phyloP scores from a whole-genome alignment of 1,140 invertebrate genomes.

The Zophobas morio region DNA sequence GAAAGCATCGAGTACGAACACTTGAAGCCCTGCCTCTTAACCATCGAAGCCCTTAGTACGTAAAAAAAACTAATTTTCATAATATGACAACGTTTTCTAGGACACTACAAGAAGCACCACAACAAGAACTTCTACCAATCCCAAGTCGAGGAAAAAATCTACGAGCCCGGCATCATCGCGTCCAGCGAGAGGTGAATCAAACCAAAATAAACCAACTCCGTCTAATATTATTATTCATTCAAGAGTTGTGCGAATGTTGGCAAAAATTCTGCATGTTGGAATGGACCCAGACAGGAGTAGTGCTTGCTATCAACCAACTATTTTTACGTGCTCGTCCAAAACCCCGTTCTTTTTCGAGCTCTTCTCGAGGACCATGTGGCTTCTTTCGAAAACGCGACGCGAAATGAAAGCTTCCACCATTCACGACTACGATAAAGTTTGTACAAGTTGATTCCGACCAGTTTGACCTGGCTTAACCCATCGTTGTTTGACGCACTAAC shows the following conservation, averaged over 20 bases:
- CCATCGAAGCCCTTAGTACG: conserved; percentile 56
- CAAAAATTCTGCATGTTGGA: conserved; percentile 60
- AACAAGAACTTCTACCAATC: conserved; percentile 61
- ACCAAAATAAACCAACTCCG: conserved; percentile 6
- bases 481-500: neutral
- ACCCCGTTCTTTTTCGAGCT: conserved; percentile 62
- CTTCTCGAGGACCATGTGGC: conserved; percentile 64
- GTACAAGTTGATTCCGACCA: neutral
- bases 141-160: conserved; percentile 61
- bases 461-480: neutral
- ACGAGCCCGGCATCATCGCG: conserved; percentile 59
- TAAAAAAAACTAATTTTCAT: conserved; percentile 11
- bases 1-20: conserved; percentile 48
- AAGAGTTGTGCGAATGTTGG: conserved; percentile 61
- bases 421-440: conserved; percentile 61
- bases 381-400: conserved; percentile 62
- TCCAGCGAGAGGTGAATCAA: conserved; percentile 60
- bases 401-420: conserved; percentile 63
- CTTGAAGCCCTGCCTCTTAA: conserved; percentile 53
- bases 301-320: conserved; percentile 61
- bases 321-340: conserved; percentile 59
- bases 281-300: conserved; percentile 54
- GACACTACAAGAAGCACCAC: conserved; percentile 60
- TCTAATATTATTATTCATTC: conserved; percentile 29
- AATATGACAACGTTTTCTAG: conserved; percentile 37